Percentiles rank a stretch among this genome's conserved stretches.
phyloP scores from a whole-genome alignment of 2,797 vertebrate species.

The Natrix natrix region DNA sequence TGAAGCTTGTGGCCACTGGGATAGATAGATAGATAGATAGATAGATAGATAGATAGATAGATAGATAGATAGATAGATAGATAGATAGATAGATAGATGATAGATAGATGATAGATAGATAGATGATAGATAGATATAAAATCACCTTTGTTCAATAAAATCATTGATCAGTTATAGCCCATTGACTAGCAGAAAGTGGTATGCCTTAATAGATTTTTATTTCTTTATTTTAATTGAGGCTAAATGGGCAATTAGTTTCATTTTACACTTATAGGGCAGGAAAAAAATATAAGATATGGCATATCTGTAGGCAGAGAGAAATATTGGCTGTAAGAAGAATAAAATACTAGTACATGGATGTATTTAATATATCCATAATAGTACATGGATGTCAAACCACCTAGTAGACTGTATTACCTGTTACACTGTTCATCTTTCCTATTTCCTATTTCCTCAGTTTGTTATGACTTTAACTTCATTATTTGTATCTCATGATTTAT shows the following conservation, averaged over 20 bases:
- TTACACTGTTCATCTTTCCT: not conserved
- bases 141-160: not conserved
- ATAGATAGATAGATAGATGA: too few relatives aligned
- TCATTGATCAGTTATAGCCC: not conserved
- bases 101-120: too few relatives aligned
- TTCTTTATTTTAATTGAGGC: not conserved
- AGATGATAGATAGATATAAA: too few relatives aligned
- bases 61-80: too few relatives aligned
- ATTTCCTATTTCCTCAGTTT: not conserved
- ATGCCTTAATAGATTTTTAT: not conserved
- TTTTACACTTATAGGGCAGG: not conserved
- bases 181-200: not conserved
- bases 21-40: too few relatives aligned
- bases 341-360: not conserved
- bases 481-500: not conserved
- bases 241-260: not conserved
- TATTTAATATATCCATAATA: not conserved
- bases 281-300: not conserved
- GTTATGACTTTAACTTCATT: not conserved
- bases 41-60: too few relatives aligned
- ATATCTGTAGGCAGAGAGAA: not conserved
- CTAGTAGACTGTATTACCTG: not conserved
- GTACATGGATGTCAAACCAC: too few relatives aligned
- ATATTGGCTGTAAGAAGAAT: not conserved
- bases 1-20: not conserved